Evolutionary conservation across 2,888 invertebrate species (phyloP), one percentile per base, ranked within the genome.

Genomic region (Drosophila paranaensis): DNA sequence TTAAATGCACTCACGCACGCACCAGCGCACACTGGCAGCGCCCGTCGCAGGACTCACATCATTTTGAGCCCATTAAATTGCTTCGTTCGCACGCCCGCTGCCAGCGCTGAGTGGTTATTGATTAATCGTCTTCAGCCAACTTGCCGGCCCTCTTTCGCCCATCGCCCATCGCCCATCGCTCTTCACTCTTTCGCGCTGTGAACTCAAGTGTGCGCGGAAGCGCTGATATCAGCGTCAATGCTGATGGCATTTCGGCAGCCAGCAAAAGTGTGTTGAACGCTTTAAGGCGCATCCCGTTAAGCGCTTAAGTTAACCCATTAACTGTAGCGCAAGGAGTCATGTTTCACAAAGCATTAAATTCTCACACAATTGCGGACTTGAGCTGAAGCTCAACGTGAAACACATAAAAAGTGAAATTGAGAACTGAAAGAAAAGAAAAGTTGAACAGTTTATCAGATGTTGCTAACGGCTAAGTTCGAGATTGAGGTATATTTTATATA

Each of bases 291-390:
- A 53, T 16, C 30, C 48, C 48, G 60, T 75, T 76, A 76, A 77
- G 78, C 82, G 68, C 79, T 84, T 69, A 71, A 81, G 63, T 77
- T 80, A 84, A 84, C 85, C 80, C 85, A 81, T 80, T 80, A 80
- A 84, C 60, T 63, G 58, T 48, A 54, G 53, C 33, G 46, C 48
- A 57, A 43, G 57, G 63, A 74, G 69, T 61, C 58, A 60, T 55
- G 69, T 60, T 64, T 58, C 27, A 11, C 25, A 57, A 25, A 13
- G 61, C 27, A 56, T 51, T 56, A 9, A 61, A 54, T 30, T 62
- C 51, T 40, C 35, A 30, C 16, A 16, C 11, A 33, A 25, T 16
- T 39, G 35, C 13, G 5, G n/a, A 16, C 6, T 70, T 45, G 16
- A 57, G 33, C 33, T 45, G 39, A 16, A 33, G n/a, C 20, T 39